phyloP scores from a whole-genome alignment of 2,888 invertebrate genomes.

The Notodonta dromedarius region DNA sequence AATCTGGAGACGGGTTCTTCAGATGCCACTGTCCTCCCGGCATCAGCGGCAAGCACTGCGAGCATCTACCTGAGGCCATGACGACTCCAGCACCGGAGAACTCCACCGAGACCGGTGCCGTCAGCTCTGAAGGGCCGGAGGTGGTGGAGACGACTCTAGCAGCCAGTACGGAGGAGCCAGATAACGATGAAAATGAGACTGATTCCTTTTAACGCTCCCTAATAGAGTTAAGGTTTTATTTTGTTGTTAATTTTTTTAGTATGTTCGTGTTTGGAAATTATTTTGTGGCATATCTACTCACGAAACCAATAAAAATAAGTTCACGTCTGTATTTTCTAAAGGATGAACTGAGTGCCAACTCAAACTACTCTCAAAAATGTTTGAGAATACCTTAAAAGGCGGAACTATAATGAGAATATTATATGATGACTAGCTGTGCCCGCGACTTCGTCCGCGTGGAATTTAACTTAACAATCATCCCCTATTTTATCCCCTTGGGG shows the following conservation, averaged over 20 bases:
- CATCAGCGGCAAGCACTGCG: slow-evolving; percentile 90
- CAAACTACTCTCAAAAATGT: no score
- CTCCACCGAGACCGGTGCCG: slow-evolving; percentile 22
- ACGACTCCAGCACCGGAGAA: slow-evolving; percentile 37
- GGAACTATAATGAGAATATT: no score
- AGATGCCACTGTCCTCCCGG: slow-evolving; percentile 91
- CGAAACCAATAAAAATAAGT: neutral
- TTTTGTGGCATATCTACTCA: no score
- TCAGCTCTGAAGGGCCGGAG: slow-evolving; percentile 9
- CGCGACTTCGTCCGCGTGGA: no score
- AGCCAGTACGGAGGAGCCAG: slow-evolving; percentile 41
- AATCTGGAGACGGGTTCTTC: slow-evolving; percentile 90
- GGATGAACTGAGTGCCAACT: no score
- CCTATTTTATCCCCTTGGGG: no score
- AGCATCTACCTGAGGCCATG: slow-evolving; percentile 77
- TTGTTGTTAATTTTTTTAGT: slow-evolving; percentile 1
- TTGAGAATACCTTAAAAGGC: no score
- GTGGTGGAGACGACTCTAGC: slow-evolving; percentile 18
- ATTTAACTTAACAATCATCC: no score
- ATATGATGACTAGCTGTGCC: no score
- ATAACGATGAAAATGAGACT: slow-evolving; percentile 67
- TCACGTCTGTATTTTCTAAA: no score
- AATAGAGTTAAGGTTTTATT: neutral
- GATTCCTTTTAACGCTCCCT: slow-evolving; percentile 36
- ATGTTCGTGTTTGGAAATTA: slow-evolving; percentile 39